Conservation (phyloP, 2,888 invertebrate genomes). For the Acronicta leporina region DNA sequence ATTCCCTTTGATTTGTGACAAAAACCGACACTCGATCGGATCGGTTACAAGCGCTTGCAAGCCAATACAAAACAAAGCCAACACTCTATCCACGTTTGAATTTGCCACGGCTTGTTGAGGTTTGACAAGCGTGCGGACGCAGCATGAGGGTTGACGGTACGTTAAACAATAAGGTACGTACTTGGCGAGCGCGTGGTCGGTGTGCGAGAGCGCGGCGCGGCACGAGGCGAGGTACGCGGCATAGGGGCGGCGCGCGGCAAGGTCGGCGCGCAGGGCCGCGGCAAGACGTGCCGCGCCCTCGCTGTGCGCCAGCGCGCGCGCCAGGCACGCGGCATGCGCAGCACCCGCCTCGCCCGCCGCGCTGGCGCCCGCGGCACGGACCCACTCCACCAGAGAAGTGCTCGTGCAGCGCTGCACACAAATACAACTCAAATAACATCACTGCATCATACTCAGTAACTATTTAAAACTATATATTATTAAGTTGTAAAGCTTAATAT, state of each 20-base stretch:
- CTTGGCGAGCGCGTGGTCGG: slow-evolving; percentile 65
- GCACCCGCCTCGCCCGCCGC: slow-evolving; percentile 64
- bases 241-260: slow-evolving; percentile 82
- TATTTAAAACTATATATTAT: no score
- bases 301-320: slow-evolving; percentile 57
- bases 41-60: no score
- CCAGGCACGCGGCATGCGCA: slow-evolving; percentile 55
- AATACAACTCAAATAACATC: background rate
- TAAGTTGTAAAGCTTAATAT: no score
- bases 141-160: no score
- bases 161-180: no score
- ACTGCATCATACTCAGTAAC: no score
- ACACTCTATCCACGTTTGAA: no score
- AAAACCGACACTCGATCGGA: no score
- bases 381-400: slow-evolving; percentile 78
- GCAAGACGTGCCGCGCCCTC: slow-evolving; percentile 66
- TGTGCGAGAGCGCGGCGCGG: slow-evolving; percentile 74
- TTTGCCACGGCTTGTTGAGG: no score
- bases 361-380: slow-evolving; percentile 71
- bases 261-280: slow-evolving; percentile 78
- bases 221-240: slow-evolving; percentile 80
- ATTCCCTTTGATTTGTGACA: no score
- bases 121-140: no score
- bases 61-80: no score
- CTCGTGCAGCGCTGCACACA: slow-evolving; percentile 73